Evolutionary conservation across 2,113 vertebrate genomes (phyloP).

Genomic region (Entomyzon cyanotis): DNA sequence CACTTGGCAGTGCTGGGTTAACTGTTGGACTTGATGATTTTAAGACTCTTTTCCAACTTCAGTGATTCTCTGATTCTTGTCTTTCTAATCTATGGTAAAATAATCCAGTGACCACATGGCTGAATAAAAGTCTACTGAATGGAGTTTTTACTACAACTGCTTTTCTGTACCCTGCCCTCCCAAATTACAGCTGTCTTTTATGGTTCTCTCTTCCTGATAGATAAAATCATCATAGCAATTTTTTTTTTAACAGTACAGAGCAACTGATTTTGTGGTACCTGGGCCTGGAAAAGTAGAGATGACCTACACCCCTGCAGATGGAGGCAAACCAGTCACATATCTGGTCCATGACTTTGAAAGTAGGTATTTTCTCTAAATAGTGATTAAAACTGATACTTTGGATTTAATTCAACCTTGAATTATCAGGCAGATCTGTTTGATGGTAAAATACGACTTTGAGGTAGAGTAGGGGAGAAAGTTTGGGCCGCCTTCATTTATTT

Average conservation of each 20-base stretch:
- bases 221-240: background rate
- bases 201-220: background rate
- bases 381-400: background rate
- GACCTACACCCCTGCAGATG: conserved; percentile 84
- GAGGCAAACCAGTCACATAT: conserved; percentile 81
- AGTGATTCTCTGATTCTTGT: background rate
- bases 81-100: background rate
- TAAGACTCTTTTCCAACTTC: background rate
- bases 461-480: background rate
- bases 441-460: background rate
- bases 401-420: background rate
- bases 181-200: background rate
- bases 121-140: background rate
- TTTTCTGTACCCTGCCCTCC: background rate
- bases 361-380: conserved; percentile 62
- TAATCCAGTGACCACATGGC: background rate
- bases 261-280: conserved; percentile 96
- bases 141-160: background rate
- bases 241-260: conserved; percentile 85
- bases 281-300: conserved; percentile 94
- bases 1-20: background rate
- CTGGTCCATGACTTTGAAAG: conserved; percentile 90
- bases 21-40: background rate
- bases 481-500: background rate
- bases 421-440: background rate